These are phyloP conservation scores for Macrobrachium nipponense DNA, from an alignment of 1,140 invertebrate genomes.

Conservation along the genomic window DNA sequence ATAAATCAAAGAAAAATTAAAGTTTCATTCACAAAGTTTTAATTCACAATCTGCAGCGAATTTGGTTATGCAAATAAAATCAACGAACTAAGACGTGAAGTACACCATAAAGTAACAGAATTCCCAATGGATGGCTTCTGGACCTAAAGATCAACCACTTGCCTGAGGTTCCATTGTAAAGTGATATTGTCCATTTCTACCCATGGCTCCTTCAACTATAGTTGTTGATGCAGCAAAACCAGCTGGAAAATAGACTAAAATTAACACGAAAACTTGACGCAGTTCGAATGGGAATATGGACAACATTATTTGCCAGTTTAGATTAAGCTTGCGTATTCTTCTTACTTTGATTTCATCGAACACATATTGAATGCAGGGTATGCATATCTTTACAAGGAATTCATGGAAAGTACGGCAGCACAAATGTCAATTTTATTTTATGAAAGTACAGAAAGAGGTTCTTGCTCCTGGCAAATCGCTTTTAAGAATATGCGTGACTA, in stretches of 20 bases:
- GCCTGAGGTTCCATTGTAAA: slow-evolving; percentile 70
- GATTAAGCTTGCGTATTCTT: no score
- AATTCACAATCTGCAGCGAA: no score
- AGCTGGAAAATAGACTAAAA: slow-evolving; percentile 23
- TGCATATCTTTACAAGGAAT: background rate
- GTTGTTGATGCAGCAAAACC: slow-evolving; percentile 38
- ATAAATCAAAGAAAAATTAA: no score
- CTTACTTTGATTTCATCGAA: no score
- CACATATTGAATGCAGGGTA: no score
- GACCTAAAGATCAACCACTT: background rate
- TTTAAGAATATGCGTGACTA: no score
- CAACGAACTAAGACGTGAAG: background rate
- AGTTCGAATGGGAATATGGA: background rate
- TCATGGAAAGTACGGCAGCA: no score
- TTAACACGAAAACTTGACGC: background rate
- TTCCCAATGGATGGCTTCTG: background rate
- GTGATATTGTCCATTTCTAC: slow-evolving; percentile 69
- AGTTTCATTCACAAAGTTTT: no score
- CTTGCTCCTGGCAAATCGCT: no score
- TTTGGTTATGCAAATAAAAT: no score
- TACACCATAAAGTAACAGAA: background rate
- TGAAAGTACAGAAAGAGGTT: no score
- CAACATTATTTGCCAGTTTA: background rate
- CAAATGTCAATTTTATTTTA: no score
- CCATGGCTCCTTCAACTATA: slow-evolving; percentile 67